Evolutionary conservation across 2,888 invertebrate species (phyloP).

Genomic region (Acanthacorydalis orientalis): DNA sequence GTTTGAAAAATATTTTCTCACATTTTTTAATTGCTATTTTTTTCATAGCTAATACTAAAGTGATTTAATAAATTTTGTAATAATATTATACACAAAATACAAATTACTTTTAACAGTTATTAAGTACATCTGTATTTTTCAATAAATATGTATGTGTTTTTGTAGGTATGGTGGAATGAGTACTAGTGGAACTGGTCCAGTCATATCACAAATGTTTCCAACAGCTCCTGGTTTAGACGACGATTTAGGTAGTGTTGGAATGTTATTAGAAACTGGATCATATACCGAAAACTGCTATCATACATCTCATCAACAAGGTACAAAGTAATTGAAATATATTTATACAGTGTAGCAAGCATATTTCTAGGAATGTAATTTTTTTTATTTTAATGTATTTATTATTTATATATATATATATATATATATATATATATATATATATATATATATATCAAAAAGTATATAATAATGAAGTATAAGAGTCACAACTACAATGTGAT

Average conservation of each 20-base stretch:
- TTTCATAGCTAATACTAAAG: slow-evolving; percentile 5
- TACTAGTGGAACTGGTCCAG: background rate
- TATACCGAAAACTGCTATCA: background rate
- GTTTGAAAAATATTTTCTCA: slow-evolving; percentile 8
- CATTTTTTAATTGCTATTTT: slow-evolving; percentile 2
- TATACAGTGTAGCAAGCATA: too few relatives aligned
- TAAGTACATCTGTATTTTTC: slow-evolving; percentile 10
- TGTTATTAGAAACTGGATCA: slow-evolving; percentile 25
- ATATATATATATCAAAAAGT: too few relatives aligned
- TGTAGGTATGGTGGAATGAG: slow-evolving; percentile 10
- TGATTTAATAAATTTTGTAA: slow-evolving; percentile 8
- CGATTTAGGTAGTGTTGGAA: slow-evolving; percentile 31
- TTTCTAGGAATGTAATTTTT: too few relatives aligned
- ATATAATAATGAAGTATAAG: too few relatives aligned
- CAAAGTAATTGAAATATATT: slow-evolving; percentile 9
- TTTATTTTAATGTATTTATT: too few relatives aligned
- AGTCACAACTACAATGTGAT: too few relatives aligned
- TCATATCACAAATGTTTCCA: slow-evolving; percentile 30
- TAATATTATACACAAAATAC: slow-evolving; percentile 7
- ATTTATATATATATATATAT: too few relatives aligned
- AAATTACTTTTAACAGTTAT: slow-evolving; percentile 4
- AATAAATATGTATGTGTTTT: slow-evolving; percentile 2
- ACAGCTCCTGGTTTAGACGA: slow-evolving; percentile 33
- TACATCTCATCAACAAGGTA: slow-evolving; percentile 8
- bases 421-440: too few relatives aligned